Evolutionary conservation across 2,797 vertebrate genomes (phyloP), one percentile per base, ranked within the genome.

Genomic region (Chaetophractus vellerosus): DNA sequence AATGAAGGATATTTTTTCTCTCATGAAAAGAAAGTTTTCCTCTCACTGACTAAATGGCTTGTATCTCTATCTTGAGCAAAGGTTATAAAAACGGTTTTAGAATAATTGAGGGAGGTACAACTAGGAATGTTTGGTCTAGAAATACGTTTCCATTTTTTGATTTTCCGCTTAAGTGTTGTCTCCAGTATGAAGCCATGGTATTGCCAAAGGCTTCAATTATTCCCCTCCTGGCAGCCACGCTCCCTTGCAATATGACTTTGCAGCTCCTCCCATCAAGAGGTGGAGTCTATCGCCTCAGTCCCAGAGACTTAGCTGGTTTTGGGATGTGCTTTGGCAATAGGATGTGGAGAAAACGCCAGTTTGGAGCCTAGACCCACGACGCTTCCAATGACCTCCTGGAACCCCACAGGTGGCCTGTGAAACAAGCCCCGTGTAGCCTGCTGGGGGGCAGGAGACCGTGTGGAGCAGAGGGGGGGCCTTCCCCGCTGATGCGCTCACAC

Each of bases 401-500:
- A n/a, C 11, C 23, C 1, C 71, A 50, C 45, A 75, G 45, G 72
- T 16, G 19, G 23, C 72, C 23, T 8, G 45, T 50, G 72, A 50
- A 55, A 74, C 71, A 72, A 72, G 24, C 6, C 28, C 28, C 12
- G 69, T 23, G n/a, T 9, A 71, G 36, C 36, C 68, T 71, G 33
- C 23, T 31, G 72, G 72, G 31, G 45, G 45, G 24, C 11, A 9
- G 72, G 45, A 48, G 45, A 21, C 16, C 26, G 7, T 19, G 7
- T 12, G 14, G 69, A 50, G 5, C 9, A 31, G 33, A 21, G n/a
- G 1, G 45, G 45, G 71, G 55, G 38, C 26, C 11, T 59, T 36
- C n/a, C 6, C 4, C 0, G 33, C 5, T 7, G 55, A 3, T 2
- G 36, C 31, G 5, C 0, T 11, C 66, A 45, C 45, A 45, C 7